A percentile compares a stretch with the other conserved stretches of the same genome.
These are phyloP conservation scores for Pachycephus smyrnensis DNA, from an alignment of 2,888 invertebrate species.

Conservation along the genomic window DNA sequence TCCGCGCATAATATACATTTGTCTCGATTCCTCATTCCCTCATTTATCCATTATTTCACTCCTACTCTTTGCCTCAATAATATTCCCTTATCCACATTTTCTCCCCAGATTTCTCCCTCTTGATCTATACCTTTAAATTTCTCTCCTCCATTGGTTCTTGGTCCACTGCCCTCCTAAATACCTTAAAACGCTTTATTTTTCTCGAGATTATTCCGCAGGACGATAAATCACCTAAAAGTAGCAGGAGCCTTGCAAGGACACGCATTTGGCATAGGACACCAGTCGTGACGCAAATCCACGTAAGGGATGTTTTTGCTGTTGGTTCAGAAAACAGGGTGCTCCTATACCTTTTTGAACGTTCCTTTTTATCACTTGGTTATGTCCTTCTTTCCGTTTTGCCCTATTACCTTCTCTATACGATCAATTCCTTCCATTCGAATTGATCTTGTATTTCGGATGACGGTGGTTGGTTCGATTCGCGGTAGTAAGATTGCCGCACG, in stretches of 20 bases:
- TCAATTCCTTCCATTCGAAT: not conserved
- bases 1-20: not conserved
- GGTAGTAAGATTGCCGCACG: not conserved
- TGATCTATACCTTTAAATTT: not conserved
- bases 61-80: not conserved
- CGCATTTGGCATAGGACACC: constrained; percentile 3
- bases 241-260: constrained; percentile 3
- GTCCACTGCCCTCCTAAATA: not conserved
- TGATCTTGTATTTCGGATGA: not conserved
- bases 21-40: not conserved
- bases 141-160: not conserved
- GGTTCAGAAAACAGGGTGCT: not conserved
- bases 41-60: not conserved
- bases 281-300: not conserved
- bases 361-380: not conserved
- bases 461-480: not conserved
- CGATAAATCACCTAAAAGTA: constrained; percentile 30
- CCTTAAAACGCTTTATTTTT: constrained; percentile 19
- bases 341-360: not conserved
- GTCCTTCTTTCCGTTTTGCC: not conserved
- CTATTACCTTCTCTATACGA: not conserved
- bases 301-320: not conserved
- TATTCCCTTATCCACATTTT: not conserved
- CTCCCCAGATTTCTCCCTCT: not conserved
- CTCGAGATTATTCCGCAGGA: constrained; percentile 19